phyloP scores from a whole-genome alignment of 2,888 invertebrate genomes.

The Cryptus armator region DNA sequence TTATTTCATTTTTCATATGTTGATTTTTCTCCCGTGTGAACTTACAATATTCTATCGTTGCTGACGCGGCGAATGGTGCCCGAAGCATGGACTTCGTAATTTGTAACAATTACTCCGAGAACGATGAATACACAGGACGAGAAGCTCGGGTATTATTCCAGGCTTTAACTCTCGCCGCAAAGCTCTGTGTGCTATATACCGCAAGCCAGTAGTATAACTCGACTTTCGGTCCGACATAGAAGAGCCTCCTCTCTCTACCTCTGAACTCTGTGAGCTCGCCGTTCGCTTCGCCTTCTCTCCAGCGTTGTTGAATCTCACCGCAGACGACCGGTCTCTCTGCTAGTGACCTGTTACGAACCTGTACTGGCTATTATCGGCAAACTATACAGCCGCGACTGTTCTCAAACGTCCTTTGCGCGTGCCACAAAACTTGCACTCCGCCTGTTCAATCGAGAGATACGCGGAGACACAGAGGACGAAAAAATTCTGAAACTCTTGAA shows the following conservation, averaged over 20 bases:
- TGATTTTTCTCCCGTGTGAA: too few relatives aligned
- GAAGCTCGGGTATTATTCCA: conserved; percentile 51
- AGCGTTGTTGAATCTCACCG: conserved; percentile 1
- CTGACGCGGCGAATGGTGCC: too few relatives aligned
- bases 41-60: too few relatives aligned
- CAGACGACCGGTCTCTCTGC: background rate
- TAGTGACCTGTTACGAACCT: background rate
- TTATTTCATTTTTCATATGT: too few relatives aligned
- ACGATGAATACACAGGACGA: conserved; percentile 61
- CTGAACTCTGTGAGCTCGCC: background rate
- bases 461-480: background rate
- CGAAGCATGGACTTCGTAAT: conserved; percentile 58
- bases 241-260: too few relatives aligned
- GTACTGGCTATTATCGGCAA: background rate
- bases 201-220: conserved; percentile 1
- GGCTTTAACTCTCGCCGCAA: conserved; percentile 3
- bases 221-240: background rate
- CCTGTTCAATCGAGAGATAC: background rate
- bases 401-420: background rate
- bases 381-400: background rate
- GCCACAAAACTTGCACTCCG: background rate
- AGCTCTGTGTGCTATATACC: background rate
- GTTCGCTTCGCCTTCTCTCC: background rate
- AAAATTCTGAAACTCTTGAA: background rate
- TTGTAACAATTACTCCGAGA: conserved; percentile 73